phyloP scores from a whole-genome alignment of 2,888 invertebrate species.

The Lithophane semibrunnea region DNA sequence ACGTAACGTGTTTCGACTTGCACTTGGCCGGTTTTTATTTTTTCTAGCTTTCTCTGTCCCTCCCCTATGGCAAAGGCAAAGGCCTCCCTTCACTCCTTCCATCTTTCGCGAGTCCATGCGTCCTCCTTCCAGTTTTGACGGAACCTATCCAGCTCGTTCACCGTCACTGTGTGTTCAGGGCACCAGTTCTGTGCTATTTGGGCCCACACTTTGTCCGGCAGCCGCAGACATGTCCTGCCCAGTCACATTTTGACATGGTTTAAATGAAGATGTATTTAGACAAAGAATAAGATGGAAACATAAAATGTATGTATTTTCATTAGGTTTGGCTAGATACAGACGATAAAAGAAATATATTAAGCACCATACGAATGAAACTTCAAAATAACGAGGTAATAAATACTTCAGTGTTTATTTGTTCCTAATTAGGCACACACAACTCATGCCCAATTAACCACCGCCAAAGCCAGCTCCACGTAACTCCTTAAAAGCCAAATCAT shows the following conservation, averaged over 20 bases:
- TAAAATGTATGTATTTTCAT: not conserved
- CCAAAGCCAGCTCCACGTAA: slow-evolving; percentile 23
- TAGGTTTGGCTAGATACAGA: not conserved
- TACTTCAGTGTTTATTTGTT: slow-evolving; percentile 16
- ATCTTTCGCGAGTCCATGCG: not conserved
- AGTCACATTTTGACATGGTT: too few species aligned
- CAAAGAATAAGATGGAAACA: not conserved
- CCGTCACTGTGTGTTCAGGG: too few species aligned
- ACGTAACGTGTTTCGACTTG: too few species aligned
- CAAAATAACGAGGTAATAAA: slow-evolving; percentile 29
- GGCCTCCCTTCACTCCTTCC: not conserved
- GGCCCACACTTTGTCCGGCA: too few species aligned
- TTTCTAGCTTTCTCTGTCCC: not conserved
- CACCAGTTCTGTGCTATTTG: too few species aligned
- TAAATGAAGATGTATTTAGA: not conserved
- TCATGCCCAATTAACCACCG: slow-evolving; percentile 23
- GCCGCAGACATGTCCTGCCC: too few species aligned
- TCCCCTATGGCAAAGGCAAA: not conserved
- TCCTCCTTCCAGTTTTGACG: not conserved
- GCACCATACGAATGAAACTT: not conserved
- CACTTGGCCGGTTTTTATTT: not conserved
- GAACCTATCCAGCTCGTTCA: too few species aligned
- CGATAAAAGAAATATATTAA: not conserved
- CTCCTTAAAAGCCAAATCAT: slow-evolving; percentile 43
- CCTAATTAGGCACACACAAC: slow-evolving; percentile 29